Evolutionary conservation across 2,888 invertebrate genomes (phyloP).

Genomic region (Torymus tubicola): DNA sequence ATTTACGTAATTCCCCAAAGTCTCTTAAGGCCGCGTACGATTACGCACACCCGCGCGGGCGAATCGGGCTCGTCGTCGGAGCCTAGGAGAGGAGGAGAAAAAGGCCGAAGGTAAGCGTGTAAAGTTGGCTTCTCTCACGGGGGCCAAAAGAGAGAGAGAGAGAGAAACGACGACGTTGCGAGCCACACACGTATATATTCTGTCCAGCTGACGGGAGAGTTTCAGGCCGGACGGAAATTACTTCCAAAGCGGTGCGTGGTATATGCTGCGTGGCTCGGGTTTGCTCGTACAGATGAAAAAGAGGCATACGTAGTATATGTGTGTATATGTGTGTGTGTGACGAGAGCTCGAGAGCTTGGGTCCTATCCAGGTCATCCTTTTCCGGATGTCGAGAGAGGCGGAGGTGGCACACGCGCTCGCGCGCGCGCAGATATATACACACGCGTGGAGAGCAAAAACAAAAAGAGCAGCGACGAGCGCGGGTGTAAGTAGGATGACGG

Average conservation of each 20-base stretch:
- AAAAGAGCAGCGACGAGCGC: neutral
- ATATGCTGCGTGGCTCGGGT: neutral
- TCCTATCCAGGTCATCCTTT: constrained; percentile 72
- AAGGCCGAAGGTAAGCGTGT: too few relatives aligned
- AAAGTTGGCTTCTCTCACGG: too few relatives aligned
- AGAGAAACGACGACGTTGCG: neutral
- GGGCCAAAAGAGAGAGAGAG: neutral
- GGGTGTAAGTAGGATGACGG: neutral
- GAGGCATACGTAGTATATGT: constrained; percentile 5
- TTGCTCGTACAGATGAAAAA: constrained; percentile 34
- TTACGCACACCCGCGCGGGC: too few relatives aligned
- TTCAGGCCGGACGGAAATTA: constrained; percentile 52
- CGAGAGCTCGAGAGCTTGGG: constrained; percentile 65
- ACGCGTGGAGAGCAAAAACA: too few relatives aligned
- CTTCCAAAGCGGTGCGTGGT: constrained; percentile 45
- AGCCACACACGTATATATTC: neutral
- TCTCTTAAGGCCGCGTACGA: too few relatives aligned
- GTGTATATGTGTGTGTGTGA: neutral
- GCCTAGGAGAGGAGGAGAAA: too few relatives aligned
- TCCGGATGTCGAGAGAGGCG: constrained; percentile 59
- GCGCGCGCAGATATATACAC: neutral
- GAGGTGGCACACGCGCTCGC: constrained; percentile 53
- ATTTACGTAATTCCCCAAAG: too few relatives aligned
- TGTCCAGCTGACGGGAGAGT: constrained; percentile 34
- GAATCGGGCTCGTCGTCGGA: neutral